Conservation (phyloP, 2,113 vertebrate genomes). For the Xenopus borealis region DNA sequence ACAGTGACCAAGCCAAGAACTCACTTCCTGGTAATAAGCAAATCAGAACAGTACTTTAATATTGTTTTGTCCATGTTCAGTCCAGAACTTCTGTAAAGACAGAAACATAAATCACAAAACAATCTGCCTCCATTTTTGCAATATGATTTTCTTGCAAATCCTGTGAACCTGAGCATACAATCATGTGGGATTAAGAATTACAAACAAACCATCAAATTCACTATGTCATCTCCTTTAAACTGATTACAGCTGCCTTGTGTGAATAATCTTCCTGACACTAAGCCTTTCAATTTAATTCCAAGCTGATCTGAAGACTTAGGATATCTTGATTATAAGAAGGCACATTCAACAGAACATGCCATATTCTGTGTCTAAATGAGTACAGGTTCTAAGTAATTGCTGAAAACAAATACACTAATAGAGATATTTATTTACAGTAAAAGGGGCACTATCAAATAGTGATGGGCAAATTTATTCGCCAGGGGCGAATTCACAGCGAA, state of each 20-base stretch:
- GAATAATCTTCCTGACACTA: slow-evolving; percentile 17
- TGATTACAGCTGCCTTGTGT: slow-evolving; percentile 8
- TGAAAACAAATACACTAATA: too few species aligned
- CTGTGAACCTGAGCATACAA: background rate
- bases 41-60: too few species aligned
- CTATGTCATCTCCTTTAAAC: background rate
- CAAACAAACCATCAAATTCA: slow-evolving; percentile 1
- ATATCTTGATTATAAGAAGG: background rate
- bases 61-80: too few species aligned
- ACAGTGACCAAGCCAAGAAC: too few species aligned
- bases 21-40: too few species aligned
- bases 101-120: too few species aligned
- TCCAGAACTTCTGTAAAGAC: too few species aligned
- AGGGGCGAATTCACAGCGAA: too few species aligned
- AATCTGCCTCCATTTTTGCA: too few species aligned
- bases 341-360: background rate
- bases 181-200: slow-evolving; percentile 6
- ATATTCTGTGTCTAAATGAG: background rate
- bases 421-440: too few species aligned
- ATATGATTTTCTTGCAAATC: background rate
- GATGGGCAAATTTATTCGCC: too few species aligned
- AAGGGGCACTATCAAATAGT: too few species aligned
- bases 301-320: slow-evolving; percentile 3
- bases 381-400: background rate
- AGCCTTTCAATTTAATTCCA: slow-evolving; percentile 15